Evolutionary conservation across 2,113 vertebrate genomes (phyloP).

Genomic region (Elephas maximus): DNA sequence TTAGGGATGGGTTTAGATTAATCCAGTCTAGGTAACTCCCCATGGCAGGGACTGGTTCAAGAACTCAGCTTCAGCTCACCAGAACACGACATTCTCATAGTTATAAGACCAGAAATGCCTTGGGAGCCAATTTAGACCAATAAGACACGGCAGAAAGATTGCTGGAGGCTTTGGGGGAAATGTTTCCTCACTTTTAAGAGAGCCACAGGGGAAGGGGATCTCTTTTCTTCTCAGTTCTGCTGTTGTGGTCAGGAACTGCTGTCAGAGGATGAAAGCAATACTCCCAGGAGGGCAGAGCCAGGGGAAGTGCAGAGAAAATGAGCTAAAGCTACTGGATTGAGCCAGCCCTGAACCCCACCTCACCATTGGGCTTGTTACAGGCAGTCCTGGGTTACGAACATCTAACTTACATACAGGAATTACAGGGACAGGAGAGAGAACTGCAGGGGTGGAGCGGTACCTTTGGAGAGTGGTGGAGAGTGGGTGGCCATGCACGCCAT

Average conservation of each 20-base stretch:
- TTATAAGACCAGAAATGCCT: constrained; percentile 41
- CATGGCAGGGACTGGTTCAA: not conserved
- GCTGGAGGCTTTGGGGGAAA: not conserved
- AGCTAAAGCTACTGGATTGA: not conserved
- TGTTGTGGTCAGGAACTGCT: constrained; percentile 51
- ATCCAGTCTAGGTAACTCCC: constrained; percentile 48
- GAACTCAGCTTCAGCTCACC: not conserved
- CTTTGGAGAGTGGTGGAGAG: not conserved
- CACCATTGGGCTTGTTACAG: not conserved
- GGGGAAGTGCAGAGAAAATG: constrained; percentile 14
- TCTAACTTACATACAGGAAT: too few species aligned
- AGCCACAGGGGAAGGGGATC: constrained; percentile 17
- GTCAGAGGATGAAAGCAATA: constrained; percentile 40
- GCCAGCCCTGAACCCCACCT: not conserved
- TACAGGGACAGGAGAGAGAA: not conserved
- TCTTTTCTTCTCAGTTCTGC: constrained; percentile 24
- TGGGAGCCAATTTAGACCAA: not conserved
- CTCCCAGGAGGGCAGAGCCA: not conserved
- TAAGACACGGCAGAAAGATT: not conserved
- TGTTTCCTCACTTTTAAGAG: not conserved
- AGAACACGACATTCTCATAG: not conserved
- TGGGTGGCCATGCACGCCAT: not conserved
- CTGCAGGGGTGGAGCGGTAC: not conserved
- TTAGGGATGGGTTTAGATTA: constrained; percentile 61
- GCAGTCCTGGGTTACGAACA: too few species aligned